Base-by-base conservation (phyloP, 2,797 vertebrate species). In the Orientallactaga sibirica region DNA sequence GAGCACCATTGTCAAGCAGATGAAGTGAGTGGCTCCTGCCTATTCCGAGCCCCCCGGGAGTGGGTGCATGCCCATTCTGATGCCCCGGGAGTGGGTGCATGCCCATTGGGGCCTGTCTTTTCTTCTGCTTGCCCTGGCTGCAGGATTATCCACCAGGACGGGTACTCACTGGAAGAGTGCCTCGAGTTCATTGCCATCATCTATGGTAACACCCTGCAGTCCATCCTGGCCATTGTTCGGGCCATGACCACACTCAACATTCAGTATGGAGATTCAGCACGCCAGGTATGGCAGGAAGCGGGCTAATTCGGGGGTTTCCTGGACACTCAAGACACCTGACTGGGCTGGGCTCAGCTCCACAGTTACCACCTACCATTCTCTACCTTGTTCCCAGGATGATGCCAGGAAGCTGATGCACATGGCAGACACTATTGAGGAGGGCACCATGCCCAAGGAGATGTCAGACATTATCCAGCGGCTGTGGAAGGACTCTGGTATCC, bases 1-100 rank as follows among this genome's bases (percentile, higher is more conserved):
- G 97, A 99, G 99, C 97, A 99, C 99, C 67, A 99, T 99, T 0
- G 99, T 99, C 98, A 99, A 99, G 98, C 99, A 99, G 98, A 99
- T 99, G 99, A 99, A 99, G 99, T 99, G 98, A 99, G 99, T 98
- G 61, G 41, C n/a, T 29, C 33, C 41, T 1, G 20, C 27, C 37
- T 11, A 14, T 29, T n/a, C 81, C 0, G 2, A 48, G 48, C 48
- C 48, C 48, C 10, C 48, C 48, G 48, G 48, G 48, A 48, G 48
- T 48, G 48, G 48, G 48, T 48, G 48, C 10, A 48, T 1, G 20
- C 27, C 37, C 14, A 14, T 29, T n/a, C 81, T 0, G 2, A 76
- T 55, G 48, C 4, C 48, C 25, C 62, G 70, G 79, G n/a, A 22
- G 2, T 84, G 83, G 92, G 88, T 0, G 0, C 2, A 0, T 3